Evolutionary conservation across 2,113 vertebrate species (phyloP).

Genomic region (Psittacus erithacus): DNA sequence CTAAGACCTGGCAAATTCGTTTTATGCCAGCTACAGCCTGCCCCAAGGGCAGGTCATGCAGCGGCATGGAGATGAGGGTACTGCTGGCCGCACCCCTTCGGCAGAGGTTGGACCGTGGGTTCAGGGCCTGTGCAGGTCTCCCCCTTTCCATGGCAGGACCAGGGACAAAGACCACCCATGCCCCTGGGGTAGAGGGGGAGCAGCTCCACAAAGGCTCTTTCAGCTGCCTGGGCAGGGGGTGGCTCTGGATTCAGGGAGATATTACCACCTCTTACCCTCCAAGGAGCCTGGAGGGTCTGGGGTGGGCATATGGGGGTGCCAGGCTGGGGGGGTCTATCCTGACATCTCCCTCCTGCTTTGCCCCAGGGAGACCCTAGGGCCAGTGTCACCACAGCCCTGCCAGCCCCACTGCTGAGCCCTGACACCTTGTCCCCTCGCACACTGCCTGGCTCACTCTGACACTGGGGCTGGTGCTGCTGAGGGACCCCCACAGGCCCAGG

Average conservation of each 20-base stretch:
- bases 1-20: background rate
- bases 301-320: background rate
- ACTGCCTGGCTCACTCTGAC: rapidly evolving
- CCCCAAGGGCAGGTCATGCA: background rate
- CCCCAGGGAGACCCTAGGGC: background rate
- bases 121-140: rapidly evolving
- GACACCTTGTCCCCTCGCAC: rapidly evolving
- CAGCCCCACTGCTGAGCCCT: background rate
- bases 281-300: background rate
- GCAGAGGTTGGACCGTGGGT: background rate
- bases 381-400: rapidly evolving
- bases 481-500: background rate
- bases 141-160: background rate
- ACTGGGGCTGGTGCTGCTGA: background rate
- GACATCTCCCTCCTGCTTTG: background rate
- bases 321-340: background rate
- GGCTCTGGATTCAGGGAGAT: background rate
- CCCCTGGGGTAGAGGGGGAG: rapidly evolving
- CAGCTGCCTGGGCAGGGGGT: background rate
- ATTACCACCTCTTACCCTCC: background rate
- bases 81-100: background rate
- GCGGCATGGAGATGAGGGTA: background rate
- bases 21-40: background rate
- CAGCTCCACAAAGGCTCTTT: background rate
- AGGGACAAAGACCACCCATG: background rate